Conservation (phyloP, 2,797 vertebrate species). For the Typhlichthys subterraneus region DNA sequence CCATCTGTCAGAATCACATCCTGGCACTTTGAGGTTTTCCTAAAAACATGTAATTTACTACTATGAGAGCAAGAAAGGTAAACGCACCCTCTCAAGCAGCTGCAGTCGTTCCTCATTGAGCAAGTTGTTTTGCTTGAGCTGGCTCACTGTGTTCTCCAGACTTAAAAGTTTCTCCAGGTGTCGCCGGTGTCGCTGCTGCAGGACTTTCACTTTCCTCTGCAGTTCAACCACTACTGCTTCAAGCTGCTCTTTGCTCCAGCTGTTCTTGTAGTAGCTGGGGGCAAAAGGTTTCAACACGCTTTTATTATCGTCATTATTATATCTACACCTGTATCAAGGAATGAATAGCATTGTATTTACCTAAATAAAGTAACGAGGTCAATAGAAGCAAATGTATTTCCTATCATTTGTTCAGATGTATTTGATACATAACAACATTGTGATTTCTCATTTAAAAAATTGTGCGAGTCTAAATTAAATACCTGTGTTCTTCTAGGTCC, state of each 20-base stretch:
- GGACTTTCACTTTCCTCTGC: constrained; percentile 78
- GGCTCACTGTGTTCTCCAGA: constrained; percentile 77
- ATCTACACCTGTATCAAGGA: not conserved
- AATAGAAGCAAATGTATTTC: not conserved
- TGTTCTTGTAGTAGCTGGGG: constrained; percentile 73
- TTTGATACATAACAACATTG: too few species aligned
- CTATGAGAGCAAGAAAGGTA: too few species aligned
- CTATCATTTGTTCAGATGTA: too few species aligned
- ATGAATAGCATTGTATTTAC: not conserved
- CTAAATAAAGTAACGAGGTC: too few species aligned
- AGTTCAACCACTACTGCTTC: constrained; percentile 66
- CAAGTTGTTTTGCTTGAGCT: constrained; percentile 75
- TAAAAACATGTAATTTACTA: too few species aligned
- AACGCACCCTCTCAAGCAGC: constrained; percentile 70
- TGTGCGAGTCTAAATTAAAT: constrained; percentile 1
- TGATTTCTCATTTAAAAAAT: too few species aligned
- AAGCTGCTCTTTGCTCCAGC: constrained; percentile 75
- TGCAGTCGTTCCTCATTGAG: constrained; percentile 69
- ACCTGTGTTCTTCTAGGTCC: constrained; percentile 78
- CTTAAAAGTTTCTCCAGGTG: constrained; percentile 77
- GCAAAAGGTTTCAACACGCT: not conserved
- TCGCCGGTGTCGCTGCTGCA: constrained; percentile 77
- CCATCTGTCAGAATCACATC: too few species aligned
- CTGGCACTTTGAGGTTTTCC: too few species aligned
- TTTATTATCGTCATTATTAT: too few species aligned